Conservation (phyloP, 2,797 vertebrate species). For the Notamacropus eugenii region DNA sequence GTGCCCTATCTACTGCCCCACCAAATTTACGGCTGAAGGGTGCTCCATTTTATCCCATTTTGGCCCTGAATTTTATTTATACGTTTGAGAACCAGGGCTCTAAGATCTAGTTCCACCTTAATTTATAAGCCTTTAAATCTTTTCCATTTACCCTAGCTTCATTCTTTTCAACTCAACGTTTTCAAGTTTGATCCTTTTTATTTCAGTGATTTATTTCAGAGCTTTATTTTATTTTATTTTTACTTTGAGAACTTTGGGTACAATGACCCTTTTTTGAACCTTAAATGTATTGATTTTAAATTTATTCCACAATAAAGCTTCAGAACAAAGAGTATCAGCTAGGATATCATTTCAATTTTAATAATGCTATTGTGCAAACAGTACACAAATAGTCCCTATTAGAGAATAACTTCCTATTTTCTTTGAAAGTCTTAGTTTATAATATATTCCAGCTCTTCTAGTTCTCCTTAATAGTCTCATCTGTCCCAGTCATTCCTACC, state of each 20-base stretch:
- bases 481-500: neutral
- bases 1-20: neutral
- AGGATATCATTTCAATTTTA: constrained; percentile 53
- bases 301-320: constrained; percentile 51
- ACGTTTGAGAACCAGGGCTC: constrained; percentile 35
- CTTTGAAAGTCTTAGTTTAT: constrained; percentile 52
- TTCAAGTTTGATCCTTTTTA: neutral
- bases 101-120: neutral
- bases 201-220: constrained; percentile 39
- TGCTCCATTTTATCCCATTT: neutral
- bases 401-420: constrained; percentile 12
- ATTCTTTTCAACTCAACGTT: constrained; percentile 31
- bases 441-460: neutral
- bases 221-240: constrained; percentile 23
- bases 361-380: constrained; percentile 32
- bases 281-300: constrained; percentile 66
- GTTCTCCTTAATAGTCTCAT: constrained; percentile 34
- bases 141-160: constrained; percentile 24
- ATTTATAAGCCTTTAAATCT: neutral
- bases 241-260: constrained; percentile 37
- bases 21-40: neutral
- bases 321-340: constrained; percentile 46
- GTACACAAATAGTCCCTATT: neutral
- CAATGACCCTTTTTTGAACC: constrained; percentile 55
- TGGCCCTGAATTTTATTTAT: neutral